A percentile compares a stretch with the other conserved stretches of the same genome.
phyloP scores from a whole-genome alignment of 2,113 vertebrate genomes.

The Malurus melanocephalus region DNA sequence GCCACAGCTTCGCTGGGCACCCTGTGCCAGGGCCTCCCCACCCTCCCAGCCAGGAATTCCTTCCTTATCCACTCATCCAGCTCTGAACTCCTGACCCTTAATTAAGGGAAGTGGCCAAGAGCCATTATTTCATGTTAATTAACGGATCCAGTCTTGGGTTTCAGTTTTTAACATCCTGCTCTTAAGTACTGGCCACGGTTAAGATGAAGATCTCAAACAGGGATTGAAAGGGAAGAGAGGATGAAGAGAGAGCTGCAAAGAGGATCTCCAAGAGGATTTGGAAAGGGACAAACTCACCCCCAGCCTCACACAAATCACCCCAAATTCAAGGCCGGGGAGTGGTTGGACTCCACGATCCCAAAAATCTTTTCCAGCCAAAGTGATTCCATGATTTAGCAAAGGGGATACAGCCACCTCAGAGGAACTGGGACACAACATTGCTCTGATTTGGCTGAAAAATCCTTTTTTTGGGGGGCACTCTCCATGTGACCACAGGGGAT shows the following conservation, averaged over 20 bases:
- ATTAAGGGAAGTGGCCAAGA: neutral
- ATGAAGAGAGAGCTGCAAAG: neutral
- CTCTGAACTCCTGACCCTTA: neutral
- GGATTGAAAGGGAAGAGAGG: neutral
- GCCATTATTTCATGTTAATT: neutral
- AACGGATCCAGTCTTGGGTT: neutral
- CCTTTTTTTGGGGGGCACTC: neutral
- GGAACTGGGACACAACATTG: fast-evolving
- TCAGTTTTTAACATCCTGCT: neutral
- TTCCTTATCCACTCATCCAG: neutral
- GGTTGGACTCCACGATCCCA: fast-evolving
- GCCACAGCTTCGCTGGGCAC: neutral
- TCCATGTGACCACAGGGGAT: fast-evolving
- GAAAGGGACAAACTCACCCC: neutral
- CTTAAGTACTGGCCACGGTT: neutral
- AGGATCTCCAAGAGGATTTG: neutral
- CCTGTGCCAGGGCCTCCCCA: neutral
- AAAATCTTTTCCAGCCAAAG: neutral
- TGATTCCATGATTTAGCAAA: neutral
- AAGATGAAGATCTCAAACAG: neutral
- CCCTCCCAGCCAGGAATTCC: neutral
- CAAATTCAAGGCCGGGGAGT: neutral
- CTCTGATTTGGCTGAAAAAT: neutral
- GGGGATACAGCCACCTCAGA: fast-evolving
- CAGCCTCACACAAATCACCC: neutral